Evolutionary conservation across 1,140 invertebrate species (phyloP).

Genomic region (Sipha flava): DNA sequence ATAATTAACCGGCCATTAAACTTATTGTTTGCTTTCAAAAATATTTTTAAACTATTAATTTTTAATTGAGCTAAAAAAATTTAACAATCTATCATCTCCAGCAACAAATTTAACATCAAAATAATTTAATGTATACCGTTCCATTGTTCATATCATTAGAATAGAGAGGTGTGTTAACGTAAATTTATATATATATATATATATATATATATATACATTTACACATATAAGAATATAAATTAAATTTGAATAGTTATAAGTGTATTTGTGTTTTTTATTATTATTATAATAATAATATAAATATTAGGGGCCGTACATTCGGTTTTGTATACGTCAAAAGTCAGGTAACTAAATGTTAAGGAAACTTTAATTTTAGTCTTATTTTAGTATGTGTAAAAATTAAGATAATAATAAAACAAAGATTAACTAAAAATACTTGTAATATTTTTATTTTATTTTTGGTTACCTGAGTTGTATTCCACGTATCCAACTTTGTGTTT

Average conservation of each 20-base stretch:
- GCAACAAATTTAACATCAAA: not conserved
- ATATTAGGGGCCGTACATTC: not conserved
- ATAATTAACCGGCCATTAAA: not conserved
- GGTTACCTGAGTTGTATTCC: not conserved
- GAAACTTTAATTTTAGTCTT: conserved; percentile 4
- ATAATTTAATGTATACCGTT: conserved; percentile 2
- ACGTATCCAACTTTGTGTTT: not conserved
- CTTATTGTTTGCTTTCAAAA: not conserved
- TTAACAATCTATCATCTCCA: not conserved
- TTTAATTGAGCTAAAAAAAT: not conserved
- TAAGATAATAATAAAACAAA: conserved; percentile 4
- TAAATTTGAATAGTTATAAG: conserved; percentile 19
- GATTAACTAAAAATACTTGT: conserved; percentile 1
- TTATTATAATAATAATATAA: conserved; percentile 15
- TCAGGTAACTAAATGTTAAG: conserved; percentile 26
- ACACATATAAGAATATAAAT: not conserved
- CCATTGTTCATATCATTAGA: conserved; percentile 33
- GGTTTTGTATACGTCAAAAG: conserved; percentile 32
- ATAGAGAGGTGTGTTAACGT: conserved; percentile 25
- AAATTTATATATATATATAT: not conserved
- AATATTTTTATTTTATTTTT: not conserved
- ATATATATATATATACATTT: not conserved
- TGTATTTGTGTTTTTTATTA: conserved; percentile 15
- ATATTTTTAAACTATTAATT: not conserved
- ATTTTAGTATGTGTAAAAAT: conserved; percentile 20